Percentiles rank a stretch among this genome's conserved stretches.
Evolutionary conservation across 2,888 invertebrate genomes (phyloP).

Genomic region (Cancer borealis): DNA sequence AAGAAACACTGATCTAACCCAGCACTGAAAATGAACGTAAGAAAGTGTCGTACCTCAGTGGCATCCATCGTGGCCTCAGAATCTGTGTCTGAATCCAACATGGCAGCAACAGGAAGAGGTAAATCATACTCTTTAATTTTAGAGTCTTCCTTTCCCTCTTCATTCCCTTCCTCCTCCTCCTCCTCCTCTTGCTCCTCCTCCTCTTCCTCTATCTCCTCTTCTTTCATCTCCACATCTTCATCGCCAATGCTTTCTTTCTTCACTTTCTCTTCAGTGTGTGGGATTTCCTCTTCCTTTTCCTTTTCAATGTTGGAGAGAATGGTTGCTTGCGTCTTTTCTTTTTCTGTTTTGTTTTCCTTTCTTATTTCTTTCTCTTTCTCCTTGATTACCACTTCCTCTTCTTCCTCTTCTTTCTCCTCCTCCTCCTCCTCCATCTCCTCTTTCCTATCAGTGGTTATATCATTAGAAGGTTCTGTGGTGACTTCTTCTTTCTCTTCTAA

Average conservation of each 20-base stretch:
- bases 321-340: background rate
- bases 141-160: background rate
- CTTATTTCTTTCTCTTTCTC: background rate
- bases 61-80: background rate
- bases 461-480: background rate
- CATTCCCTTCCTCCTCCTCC: background rate
- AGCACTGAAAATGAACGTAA: background rate
- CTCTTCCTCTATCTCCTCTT: background rate
- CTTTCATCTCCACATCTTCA: background rate
- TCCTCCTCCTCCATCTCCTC: background rate
- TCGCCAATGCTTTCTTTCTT: background rate
- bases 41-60: background rate
- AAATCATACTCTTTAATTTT: background rate
- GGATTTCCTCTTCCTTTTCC: background rate
- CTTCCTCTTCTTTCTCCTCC: background rate
- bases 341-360: background rate
- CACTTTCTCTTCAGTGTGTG: background rate
- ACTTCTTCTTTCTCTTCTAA: background rate
- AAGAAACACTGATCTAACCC: too few relatives aligned
- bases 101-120: background rate
- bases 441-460: background rate
- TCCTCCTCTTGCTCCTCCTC: background rate
- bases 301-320: background rate
- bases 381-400: background rate
- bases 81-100: constrained; percentile 2